Base-by-base conservation (phyloP, 2,888 invertebrate species). In the Psococerastis gibbosa region DNA sequence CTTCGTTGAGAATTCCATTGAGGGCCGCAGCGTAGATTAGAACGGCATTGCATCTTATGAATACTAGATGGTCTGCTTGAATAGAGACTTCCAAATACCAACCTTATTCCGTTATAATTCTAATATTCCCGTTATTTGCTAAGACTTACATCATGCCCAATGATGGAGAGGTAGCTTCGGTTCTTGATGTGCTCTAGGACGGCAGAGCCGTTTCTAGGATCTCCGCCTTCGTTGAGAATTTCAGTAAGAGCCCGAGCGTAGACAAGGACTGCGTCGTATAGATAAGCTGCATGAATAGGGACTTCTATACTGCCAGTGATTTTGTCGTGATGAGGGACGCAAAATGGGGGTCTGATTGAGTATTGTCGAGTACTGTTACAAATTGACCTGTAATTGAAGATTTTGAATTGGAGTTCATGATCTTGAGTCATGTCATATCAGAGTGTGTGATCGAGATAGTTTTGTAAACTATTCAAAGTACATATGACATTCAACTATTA, bases 241-340 rank as follows among this genome's bases (percentile, higher is more conserved):
- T 82, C 78, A 0, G 82, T 77, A 13, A 85, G 69, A 1, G 88
- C 89, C 9, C 74, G 65, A 0, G 88, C 88, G 65, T 89, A 91
- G 44, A 91, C 71, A 57, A 77, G 74, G 2, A 92, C 83, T 0
- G 87, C 87, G 55, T 91, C 89, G 60, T 84, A 89, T 1, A 84
- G 67, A 57, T 87, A 81, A 1, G 82, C 78, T 0, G 85, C 88
- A 61, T 80, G 78, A 51, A 81, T 78, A 0, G 81, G 78, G 0
- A 83, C 79, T 56, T 75, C 74, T 35, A 75, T 69, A 47, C 74
- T 75, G 52, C 78, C 72, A 52, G 78, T 80, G 43, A 83, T 73
- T 53, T 70, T 70, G 52, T 75, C 73, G 57, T 83, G 80, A 59
- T 77, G 79, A 0, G 83, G 83, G 31, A 83, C 79, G 53, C 76